These are phyloP conservation scores for Pandemis heparana DNA, from an alignment of 2,888 invertebrate species.

Conservation along the genomic window DNA sequence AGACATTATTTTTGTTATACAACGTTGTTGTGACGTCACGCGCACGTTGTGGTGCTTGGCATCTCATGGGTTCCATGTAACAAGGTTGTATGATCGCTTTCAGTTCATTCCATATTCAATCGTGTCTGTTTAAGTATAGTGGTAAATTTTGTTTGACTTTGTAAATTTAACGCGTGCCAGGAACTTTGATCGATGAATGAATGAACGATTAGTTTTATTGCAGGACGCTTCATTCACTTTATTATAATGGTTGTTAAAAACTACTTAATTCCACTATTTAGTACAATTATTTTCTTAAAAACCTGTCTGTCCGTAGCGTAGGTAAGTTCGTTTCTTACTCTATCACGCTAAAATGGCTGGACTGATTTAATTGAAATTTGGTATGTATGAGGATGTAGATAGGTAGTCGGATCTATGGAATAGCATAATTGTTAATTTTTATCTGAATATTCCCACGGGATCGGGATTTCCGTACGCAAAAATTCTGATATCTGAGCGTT, in stretches of 20 bases:
- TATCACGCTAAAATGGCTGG: too few species aligned
- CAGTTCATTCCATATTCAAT: background rate
- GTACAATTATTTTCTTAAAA: too few species aligned
- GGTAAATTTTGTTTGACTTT: background rate
- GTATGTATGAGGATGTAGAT: too few species aligned
- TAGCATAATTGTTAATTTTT: too few species aligned
- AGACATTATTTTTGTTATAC: conserved; percentile 31
- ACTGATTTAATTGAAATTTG: too few species aligned
- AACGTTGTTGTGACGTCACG: conserved; percentile 37
- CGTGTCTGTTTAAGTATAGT: background rate
- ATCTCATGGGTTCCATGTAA: background rate
- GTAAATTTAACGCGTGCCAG: conserved; percentile 1
- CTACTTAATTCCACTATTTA: background rate
- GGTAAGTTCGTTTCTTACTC: too few species aligned
- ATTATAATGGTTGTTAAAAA: background rate
- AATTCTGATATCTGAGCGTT: too few species aligned
- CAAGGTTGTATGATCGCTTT: background rate
- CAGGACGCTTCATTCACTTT: background rate
- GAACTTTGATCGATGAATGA: background rate
- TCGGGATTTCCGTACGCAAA: too few species aligned
- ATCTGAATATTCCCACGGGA: too few species aligned
- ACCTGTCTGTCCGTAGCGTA: background rate
- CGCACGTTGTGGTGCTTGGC: conserved; percentile 14
- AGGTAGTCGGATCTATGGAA: too few species aligned
- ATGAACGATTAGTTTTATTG: conserved; percentile 7